A percentile compares a stretch with the other conserved stretches of the same genome.
These are phyloP conservation scores for Heliocidaris erythrogramma DNA, from an alignment of 35 echinoderm and acorn worm species.

Conservation along the genomic window DNA sequence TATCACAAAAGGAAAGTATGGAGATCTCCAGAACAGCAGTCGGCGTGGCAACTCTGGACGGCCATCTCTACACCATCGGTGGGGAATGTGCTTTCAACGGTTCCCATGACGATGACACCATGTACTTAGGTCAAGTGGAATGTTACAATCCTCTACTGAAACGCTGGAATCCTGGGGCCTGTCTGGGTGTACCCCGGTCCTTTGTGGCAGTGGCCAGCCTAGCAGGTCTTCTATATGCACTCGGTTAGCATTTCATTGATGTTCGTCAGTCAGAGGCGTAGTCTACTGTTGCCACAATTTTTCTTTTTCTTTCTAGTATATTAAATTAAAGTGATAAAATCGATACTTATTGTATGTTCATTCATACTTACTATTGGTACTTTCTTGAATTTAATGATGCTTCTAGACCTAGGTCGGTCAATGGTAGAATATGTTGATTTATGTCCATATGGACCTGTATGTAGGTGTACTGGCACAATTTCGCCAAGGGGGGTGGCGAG, in stretches of 20 bases:
- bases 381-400: too few relatives aligned
- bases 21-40: slow-evolving; percentile 90
- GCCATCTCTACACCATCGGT: slow-evolving; percentile 86
- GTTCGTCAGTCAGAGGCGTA: background rate
- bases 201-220: slow-evolving; percentile 81
- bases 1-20: slow-evolving; percentile 82
- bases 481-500: too few relatives aligned
- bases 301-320: too few relatives aligned
- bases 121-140: slow-evolving; percentile 90
- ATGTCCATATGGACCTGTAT: too few relatives aligned
- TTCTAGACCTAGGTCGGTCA: too few relatives aligned
- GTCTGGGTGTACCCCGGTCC: slow-evolving; percentile 81
- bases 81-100: slow-evolving; percentile 96
- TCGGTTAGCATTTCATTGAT: slow-evolving; percentile 56
- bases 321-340: too few relatives aligned
- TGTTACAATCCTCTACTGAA: slow-evolving; percentile 91
- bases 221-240: slow-evolving; percentile 72
- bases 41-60: slow-evolving; percentile 80
- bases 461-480: too few relatives aligned
- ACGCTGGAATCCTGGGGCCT: slow-evolving; percentile 69
- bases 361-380: too few relatives aligned
- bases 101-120: slow-evolving; percentile 85
- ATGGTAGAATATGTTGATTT: too few relatives aligned
- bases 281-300: background rate
- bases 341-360: too few relatives aligned